Evolutionary conservation across 2,113 vertebrate genomes (phyloP).

Genomic region (Microcebus tavaratra): DNA sequence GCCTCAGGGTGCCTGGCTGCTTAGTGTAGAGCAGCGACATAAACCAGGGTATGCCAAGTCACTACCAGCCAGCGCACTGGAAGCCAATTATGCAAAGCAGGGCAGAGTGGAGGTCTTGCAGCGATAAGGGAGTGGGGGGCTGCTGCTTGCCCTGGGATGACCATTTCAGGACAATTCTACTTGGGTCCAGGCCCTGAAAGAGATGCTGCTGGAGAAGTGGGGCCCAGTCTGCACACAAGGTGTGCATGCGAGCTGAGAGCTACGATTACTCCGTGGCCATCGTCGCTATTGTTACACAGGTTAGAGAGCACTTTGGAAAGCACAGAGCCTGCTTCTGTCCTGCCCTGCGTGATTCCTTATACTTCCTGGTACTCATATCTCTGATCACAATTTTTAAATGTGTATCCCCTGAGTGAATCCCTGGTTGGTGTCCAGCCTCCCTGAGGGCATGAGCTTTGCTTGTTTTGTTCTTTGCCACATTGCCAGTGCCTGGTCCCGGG

Average conservation of each 20-base stretch:
- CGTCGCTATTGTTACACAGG: background rate
- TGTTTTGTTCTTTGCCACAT: background rate
- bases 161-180: background rate
- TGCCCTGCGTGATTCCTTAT: background rate
- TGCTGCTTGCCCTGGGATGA: background rate
- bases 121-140: background rate
- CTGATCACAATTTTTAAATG: background rate
- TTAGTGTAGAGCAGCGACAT: background rate
- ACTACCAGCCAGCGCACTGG: background rate
- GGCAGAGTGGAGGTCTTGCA: slow-evolving; percentile 30
- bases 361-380: background rate
- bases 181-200: background rate
- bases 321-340: background rate
- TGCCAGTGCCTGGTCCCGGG: background rate
- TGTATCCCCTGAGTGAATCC: background rate
- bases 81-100: slow-evolving; percentile 68
- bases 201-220: background rate
- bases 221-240: rapidly evolving
- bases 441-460: background rate
- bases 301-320: background rate
- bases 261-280: rapidly evolving
- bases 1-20: slow-evolving; percentile 36
- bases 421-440: background rate
- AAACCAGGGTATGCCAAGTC: slow-evolving; percentile 39
- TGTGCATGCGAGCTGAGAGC: rapidly evolving